Base-by-base conservation (phyloP, 1,140 invertebrate genomes). In the Anoplophora glabripennis region DNA sequence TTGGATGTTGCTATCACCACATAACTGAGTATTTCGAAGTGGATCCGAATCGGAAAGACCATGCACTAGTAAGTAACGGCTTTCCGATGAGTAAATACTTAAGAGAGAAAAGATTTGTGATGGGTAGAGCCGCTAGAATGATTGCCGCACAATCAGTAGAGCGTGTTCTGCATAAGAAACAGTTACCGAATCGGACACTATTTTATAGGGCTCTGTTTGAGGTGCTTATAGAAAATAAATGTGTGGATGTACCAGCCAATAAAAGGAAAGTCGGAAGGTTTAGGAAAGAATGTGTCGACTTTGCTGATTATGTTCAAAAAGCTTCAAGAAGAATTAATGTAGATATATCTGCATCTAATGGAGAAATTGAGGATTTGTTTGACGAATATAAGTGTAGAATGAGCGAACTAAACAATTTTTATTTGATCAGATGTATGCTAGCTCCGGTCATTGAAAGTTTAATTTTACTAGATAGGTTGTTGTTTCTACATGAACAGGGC, bases 1-100 rank as follows among this genome's bases (percentile, higher is more conserved):
- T 96, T 35, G 89, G 90, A 0, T 97, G 94, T 72, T 96, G 94
- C 73, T 96, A 95, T 77, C 83, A 96, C 81, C 80, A 95, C 65
- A 73, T 94, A 61, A 80, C 85, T 54, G 89, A 95, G 79, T 73
- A 76, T 65, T 74, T 81, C 53, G 78, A 77, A 66, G 56, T 56
- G 58, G 65, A 59, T 15, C 1, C 44, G 46, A 34, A 60, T 36
- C 33, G 64, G 46, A 0, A 37, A 37, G 17, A 15, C 66, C 59
- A 67, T 53, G 42, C 56, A 18, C 59, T 64, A 56, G 69, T 56
- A 12, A 64, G 71, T 12, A 63, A 61, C 38, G 83, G 84, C 10
- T 90, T 91, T 74, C 89, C 89, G 8, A 76, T 92, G 73, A 88
- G 88, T 59, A 52, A 77, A 7, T 81, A 80, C 76, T 75, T 91